A percentile compares a stretch with the other conserved stretches of the same genome.
phyloP scores from a whole-genome alignment of 2,888 invertebrate genomes.

The Epinotia nisella region DNA sequence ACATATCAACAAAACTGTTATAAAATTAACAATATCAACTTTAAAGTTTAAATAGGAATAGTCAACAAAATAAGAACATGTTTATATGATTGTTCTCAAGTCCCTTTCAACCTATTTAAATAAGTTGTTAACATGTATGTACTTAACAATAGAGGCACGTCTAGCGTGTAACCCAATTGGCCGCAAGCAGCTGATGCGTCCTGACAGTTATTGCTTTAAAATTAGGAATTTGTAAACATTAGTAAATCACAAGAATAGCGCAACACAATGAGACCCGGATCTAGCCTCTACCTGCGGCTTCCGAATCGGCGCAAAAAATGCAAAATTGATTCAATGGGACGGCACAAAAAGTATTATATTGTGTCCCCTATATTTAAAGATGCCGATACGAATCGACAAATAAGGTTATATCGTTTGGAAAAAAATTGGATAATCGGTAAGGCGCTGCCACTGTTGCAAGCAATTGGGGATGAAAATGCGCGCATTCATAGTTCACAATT shows the following conservation, averaged over 20 bases:
- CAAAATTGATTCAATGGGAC: conserved; percentile 77
- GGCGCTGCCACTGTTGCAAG: conserved; percentile 51
- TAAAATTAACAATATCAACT: background rate
- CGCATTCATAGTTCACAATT: conserved; percentile 34
- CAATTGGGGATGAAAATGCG: conserved; percentile 49
- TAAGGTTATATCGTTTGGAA: conserved; percentile 78
- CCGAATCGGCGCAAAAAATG: conserved; percentile 80
- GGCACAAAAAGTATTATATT: conserved; percentile 73
- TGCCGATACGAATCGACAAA: conserved; percentile 76
- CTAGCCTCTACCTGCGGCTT: conserved; percentile 83
- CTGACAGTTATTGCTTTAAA: conserved; percentile 79
- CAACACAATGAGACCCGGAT: conserved; percentile 78
- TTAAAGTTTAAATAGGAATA: background rate
- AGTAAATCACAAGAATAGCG: conserved; percentile 69
- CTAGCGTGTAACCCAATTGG: conserved; percentile 69
- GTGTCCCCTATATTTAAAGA: conserved; percentile 77
- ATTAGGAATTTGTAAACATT: conserved; percentile 82
- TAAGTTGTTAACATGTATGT: conserved; percentile 39
- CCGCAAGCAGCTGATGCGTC: conserved; percentile 75
- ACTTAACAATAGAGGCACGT: conserved; percentile 48
- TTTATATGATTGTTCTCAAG: conserved; percentile 19
- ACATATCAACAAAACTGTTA: too few species aligned
- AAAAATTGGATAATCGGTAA: conserved; percentile 75
- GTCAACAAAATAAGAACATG: background rate
- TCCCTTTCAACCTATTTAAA: conserved; percentile 35